Evolutionary conservation across 2,888 invertebrate species (phyloP).

Genomic region (Phania funesta): DNA sequence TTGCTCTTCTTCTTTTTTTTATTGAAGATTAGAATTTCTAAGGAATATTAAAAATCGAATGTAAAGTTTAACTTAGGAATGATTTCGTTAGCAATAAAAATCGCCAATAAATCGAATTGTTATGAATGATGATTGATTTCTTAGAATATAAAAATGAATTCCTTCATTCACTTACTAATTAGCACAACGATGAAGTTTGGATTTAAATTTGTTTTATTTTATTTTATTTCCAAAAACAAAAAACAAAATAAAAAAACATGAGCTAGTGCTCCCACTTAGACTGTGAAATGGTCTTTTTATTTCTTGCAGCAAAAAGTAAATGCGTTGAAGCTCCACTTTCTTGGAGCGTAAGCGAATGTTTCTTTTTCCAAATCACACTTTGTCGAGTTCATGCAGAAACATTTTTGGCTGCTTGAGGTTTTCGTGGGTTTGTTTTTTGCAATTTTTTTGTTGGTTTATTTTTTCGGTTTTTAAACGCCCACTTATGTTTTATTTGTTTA

Average conservation of each 20-base stretch:
- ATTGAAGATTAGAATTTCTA: no score
- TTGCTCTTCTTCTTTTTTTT: no score
- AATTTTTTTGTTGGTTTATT: neutral
- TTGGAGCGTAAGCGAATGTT: conserved; percentile 13
- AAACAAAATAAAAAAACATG: conserved; percentile 4
- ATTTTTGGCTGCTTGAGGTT: conserved; percentile 11
- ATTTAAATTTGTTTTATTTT: conserved; percentile 18
- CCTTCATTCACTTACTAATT: conserved; percentile 51
- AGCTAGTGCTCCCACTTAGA: conserved; percentile 46
- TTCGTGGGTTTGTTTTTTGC: conserved; percentile 31
- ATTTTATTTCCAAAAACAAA: conserved; percentile 8
- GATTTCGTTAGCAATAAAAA: neutral
- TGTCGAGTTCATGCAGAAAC: conserved; percentile 33
- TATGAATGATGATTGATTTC: conserved; percentile 26
- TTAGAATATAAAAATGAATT: conserved; percentile 16
- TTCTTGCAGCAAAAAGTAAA: neutral
- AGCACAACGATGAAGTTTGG: conserved; percentile 22
- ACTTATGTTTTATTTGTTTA: conserved; percentile 57
- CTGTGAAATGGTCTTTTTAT: conserved; percentile 30
- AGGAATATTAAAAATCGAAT: neutral
- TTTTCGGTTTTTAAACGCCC: conserved; percentile 63
- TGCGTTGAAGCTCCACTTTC: conserved; percentile 42
- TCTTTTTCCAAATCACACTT: conserved; percentile 48
- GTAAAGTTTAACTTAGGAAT: neutral
- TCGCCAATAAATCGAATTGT: conserved; percentile 1